Conservation (phyloP, 2,113 vertebrate species). For the Platichthys stellatus region DNA sequence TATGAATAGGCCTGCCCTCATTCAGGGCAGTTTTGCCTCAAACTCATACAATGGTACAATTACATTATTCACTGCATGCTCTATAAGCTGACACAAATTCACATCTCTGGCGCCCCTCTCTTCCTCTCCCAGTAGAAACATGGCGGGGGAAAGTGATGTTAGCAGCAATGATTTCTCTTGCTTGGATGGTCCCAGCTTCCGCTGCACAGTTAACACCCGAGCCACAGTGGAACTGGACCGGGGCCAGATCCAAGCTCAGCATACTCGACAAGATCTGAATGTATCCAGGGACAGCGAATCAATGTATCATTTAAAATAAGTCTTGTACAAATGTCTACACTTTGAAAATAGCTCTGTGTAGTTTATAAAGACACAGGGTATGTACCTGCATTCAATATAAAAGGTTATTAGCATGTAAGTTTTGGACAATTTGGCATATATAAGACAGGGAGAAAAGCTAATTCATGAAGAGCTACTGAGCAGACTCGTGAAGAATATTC, state of each 20-base stretch:
- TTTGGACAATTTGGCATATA: slow-evolving; percentile 44
- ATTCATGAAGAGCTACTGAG: slow-evolving; percentile 45
- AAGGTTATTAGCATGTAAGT: slow-evolving; percentile 44
- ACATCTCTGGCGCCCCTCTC: slow-evolving; percentile 42
- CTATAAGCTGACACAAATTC: slow-evolving; percentile 58
- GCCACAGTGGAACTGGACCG: slow-evolving; percentile 43
- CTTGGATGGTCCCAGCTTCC: slow-evolving; percentile 37
- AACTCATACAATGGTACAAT: neutral
- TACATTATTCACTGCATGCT: slow-evolving; percentile 45
- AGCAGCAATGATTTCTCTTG: slow-evolving; percentile 52
- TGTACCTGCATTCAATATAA: slow-evolving; percentile 28
- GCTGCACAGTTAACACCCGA: slow-evolving; percentile 50
- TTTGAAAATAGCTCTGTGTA: slow-evolving; percentile 45
- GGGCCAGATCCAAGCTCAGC: slow-evolving; percentile 54
- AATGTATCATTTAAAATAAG: slow-evolving; percentile 55
- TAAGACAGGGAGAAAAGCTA: slow-evolving; percentile 39
- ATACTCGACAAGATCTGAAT: slow-evolving; percentile 29
- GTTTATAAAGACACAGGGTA: slow-evolving; percentile 45
- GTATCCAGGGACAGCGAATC: slow-evolving; percentile 31
- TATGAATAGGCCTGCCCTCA: neutral
- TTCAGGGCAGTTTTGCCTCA: neutral
- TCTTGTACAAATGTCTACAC: slow-evolving; percentile 18
- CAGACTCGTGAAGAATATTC: slow-evolving; percentile 29
- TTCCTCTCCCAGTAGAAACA: slow-evolving; percentile 57
- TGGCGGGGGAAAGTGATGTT: slow-evolving; percentile 41